Evolutionary conservation across 2,888 invertebrate genomes (phyloP).

Genomic region (Choristoneura rosaceana): DNA sequence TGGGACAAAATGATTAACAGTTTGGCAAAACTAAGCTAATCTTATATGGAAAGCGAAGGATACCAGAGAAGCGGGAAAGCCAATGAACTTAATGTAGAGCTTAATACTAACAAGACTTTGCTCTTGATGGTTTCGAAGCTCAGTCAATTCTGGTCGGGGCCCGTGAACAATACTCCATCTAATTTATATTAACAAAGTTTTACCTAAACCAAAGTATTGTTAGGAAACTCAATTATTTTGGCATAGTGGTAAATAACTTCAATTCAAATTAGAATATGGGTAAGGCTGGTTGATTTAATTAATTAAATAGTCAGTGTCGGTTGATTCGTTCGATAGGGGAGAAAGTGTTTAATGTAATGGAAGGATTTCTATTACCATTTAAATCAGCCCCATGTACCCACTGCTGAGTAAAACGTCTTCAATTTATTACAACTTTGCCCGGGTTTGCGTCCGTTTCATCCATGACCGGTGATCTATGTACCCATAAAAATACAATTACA

Average conservation of each 20-base stretch:
- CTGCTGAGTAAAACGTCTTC: no score
- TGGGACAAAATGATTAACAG: neutral
- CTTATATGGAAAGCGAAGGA: neutral
- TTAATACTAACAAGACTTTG: constrained; percentile 17
- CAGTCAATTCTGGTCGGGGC: neutral
- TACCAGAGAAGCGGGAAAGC: neutral
- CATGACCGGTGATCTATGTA: no score
- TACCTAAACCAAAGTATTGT: constrained; percentile 12
- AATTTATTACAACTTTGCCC: no score
- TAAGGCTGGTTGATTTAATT: neutral
- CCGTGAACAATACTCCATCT: neutral
- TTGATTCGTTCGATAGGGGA: neutral
- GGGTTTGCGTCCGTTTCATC: no score
- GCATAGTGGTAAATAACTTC: constrained; percentile 10
- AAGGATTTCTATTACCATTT: no score
- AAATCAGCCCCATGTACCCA: no score
- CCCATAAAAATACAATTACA: no score
- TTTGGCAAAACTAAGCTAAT: neutral
- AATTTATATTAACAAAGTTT: constrained; percentile 22
- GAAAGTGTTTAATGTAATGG: no score
- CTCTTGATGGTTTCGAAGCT: constrained; percentile 10
- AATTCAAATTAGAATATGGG: neutral
- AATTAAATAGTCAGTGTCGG: neutral
- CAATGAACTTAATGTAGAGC: constrained; percentile 15
- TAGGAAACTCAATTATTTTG: constrained; percentile 11